Evolutionary conservation across 2,113 vertebrate genomes (phyloP).

Genomic region (Phylloscopus trochilus): DNA sequence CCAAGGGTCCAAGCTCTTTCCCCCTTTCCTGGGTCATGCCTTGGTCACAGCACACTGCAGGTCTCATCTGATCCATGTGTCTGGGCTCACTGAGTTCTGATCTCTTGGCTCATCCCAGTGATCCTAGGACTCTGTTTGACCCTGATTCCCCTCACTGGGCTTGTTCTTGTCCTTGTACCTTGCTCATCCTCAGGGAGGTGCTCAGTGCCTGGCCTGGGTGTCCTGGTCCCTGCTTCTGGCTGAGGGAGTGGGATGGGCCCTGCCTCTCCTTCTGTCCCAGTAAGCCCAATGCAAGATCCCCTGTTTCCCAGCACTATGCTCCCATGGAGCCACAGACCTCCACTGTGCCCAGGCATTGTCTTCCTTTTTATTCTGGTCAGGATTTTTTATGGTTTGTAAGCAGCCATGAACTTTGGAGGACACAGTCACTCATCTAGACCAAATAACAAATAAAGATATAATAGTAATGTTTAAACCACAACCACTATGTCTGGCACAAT

Average conservation of each 20-base stretch:
- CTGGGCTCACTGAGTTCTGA: neutral
- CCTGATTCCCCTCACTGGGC: too few species aligned
- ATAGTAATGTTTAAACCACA: neutral
- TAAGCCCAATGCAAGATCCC: neutral
- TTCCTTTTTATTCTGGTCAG: neutral
- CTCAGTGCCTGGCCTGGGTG: neutral
- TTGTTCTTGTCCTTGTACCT: neutral
- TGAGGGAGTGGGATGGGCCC: neutral
- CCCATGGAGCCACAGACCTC: too few species aligned
- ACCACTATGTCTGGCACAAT: neutral
- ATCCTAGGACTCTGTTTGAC: neutral
- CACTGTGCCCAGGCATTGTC: accelerated
- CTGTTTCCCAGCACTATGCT: neutral
- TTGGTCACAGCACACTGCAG: neutral
- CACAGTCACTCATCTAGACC: neutral
- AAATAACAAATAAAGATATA: neutral
- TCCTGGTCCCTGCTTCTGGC: neutral
- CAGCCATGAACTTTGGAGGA: neutral
- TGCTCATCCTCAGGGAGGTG: neutral
- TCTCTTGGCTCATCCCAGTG: too few species aligned
- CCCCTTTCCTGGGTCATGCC: accelerated
- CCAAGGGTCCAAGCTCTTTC: neutral
- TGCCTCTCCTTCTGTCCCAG: neutral
- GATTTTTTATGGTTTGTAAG: neutral
- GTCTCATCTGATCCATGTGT: neutral